Conservation (phyloP, 2,797 vertebrate genomes). For the Macrochelys suwanniensis region DNA sequence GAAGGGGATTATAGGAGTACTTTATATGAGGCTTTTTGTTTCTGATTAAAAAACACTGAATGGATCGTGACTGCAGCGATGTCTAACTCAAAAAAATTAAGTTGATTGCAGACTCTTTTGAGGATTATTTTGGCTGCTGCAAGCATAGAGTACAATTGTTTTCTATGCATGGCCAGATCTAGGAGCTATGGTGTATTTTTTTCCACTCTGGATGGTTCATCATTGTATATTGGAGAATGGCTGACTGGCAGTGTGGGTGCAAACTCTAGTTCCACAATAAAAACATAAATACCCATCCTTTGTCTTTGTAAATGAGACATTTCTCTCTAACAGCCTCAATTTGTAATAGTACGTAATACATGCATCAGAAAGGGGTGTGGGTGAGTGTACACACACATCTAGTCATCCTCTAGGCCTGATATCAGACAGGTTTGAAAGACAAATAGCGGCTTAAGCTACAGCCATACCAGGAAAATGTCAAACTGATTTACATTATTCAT, state of each 20-base stretch:
- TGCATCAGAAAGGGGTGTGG: constrained; percentile 5
- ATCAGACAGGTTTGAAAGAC: neutral
- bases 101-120: constrained; percentile 32
- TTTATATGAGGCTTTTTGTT: neutral
- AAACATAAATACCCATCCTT: constrained; percentile 51
- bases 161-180: neutral
- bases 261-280: constrained; percentile 1
- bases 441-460: constrained; percentile 12
- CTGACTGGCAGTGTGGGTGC: constrained; percentile 9
- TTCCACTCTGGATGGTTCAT: constrained; percentile 18
- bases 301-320: constrained; percentile 32
- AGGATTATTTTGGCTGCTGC: constrained; percentile 29
- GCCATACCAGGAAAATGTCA: neutral
- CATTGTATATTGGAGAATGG: neutral
- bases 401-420: neutral
- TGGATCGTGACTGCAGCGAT: neutral
- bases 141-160: neutral
- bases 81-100: neutral
- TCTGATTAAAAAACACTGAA: neutral
- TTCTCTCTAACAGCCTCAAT: neutral
- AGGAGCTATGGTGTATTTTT: constrained; percentile 33
- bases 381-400: neutral
- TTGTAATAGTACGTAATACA: neutral
- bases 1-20: neutral
- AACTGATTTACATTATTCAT: constrained; percentile 1